Evolutionary conservation across 2,888 invertebrate species (phyloP).

Genomic region (Agriopis leucophaearia): DNA sequence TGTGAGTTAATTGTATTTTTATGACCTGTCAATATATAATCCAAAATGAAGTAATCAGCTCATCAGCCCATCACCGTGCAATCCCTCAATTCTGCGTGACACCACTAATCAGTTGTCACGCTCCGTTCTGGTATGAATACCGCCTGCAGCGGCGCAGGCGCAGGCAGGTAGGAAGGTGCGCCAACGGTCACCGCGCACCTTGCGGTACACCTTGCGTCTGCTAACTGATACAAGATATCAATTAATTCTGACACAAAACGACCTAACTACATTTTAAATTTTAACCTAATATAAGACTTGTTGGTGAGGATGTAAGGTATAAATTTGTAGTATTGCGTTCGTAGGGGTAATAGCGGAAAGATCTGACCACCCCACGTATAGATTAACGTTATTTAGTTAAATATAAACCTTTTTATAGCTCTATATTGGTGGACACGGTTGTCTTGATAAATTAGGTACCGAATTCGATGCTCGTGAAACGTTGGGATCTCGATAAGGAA

Average conservation of each 20-base stretch:
- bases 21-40: conserved; percentile 8
- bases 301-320: neutral
- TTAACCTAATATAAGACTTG: conserved; percentile 33
- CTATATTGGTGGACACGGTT: conserved; percentile 82
- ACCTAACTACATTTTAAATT: conserved; percentile 35
- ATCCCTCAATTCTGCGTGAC: conserved; percentile 40
- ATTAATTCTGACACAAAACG: conserved; percentile 55
- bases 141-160: conserved; percentile 41
- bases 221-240: conserved; percentile 81
- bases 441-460: conserved; percentile 76
- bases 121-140: conserved; percentile 71
- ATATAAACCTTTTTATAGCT: conserved; percentile 76
- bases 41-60: conserved; percentile 42
- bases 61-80: neutral
- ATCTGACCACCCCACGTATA: conserved; percentile 76
- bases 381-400: conserved; percentile 80
- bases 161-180: conserved; percentile 62
- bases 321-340: conserved; percentile 12
- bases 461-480: conserved; percentile 62
- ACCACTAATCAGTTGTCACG: conserved; percentile 80
- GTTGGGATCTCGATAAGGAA: conserved; percentile 67
- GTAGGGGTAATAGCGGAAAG: conserved; percentile 66
- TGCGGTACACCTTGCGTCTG: conserved; percentile 82
- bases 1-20: too few relatives aligned
- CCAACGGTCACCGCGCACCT: conserved; percentile 82